A percentile compares a stretch with the other conserved stretches of the same genome.
phyloP scores from a whole-genome alignment of 2,113 vertebrate species.

The Bujurquina vittata region DNA sequence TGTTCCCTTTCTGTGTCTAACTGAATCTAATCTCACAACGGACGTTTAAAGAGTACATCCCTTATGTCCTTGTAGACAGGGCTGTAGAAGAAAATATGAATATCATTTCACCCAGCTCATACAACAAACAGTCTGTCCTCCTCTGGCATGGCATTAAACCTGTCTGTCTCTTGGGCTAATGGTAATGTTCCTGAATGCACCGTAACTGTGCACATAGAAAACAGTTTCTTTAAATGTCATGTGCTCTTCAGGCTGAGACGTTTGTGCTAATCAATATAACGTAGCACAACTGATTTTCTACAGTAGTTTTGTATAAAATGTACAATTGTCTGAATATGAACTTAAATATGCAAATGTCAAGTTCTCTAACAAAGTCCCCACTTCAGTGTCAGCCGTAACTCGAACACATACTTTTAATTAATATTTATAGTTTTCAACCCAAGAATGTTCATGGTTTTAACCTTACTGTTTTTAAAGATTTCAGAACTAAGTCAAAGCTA shows the following conservation, averaged over 20 bases:
- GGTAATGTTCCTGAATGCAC: background rate
- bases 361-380: too few species aligned
- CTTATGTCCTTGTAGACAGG: background rate
- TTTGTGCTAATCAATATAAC: background rate
- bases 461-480: too few species aligned
- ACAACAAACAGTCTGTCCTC: background rate
- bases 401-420: too few species aligned
- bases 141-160: background rate
- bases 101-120: slow-evolving; percentile 1
- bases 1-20: background rate
- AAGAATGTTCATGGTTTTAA: too few species aligned
- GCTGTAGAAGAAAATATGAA: background rate
- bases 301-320: background rate
- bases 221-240: background rate
- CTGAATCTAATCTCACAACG: background rate
- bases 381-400: too few species aligned
- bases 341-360: background rate
- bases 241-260: background rate
- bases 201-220: slow-evolving; percentile 1
- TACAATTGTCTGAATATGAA: background rate
- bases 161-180: background rate
- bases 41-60: background rate
- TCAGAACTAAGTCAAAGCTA: too few species aligned
- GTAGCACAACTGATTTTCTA: background rate
- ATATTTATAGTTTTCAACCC: too few species aligned